A percentile compares a stretch with the other conserved stretches of the same genome.
Evolutionary conservation across 2,797 vertebrate species (phyloP).

Genomic region (Muscicapa striata): DNA sequence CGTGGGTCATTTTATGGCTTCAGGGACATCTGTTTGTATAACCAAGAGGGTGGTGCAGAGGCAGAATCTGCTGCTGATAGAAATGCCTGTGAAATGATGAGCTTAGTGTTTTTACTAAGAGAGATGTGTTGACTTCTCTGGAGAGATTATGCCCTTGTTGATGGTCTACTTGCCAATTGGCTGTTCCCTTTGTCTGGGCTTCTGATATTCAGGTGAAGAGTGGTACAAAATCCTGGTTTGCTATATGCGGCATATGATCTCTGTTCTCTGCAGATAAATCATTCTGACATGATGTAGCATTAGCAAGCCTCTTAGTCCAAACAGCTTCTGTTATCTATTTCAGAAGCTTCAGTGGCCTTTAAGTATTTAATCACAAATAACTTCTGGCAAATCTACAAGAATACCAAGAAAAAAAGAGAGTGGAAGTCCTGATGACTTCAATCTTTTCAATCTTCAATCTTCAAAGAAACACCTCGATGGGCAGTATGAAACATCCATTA

Average conservation of each 20-base stretch:
- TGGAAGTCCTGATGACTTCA: neutral
- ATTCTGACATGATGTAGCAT: neutral
- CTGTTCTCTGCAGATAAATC: constrained; percentile 18
- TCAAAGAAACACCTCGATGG: neutral
- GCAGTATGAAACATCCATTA: neutral
- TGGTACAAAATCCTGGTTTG: neutral
- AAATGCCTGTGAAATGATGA: neutral
- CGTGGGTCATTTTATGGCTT: neutral
- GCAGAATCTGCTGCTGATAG: neutral
- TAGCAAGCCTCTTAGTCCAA: neutral
- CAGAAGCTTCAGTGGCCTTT: neutral
- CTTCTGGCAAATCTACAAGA: neutral
- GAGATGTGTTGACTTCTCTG: neutral
- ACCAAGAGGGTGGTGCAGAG: neutral
- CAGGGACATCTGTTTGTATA: neutral
- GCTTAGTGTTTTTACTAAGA: neutral
- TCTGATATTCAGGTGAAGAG: neutral
- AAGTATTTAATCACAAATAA: neutral
- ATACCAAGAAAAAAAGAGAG: neutral
- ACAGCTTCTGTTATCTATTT: neutral
- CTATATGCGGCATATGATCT: neutral
- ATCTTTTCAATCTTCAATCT: too few species aligned
- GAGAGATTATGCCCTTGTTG: neutral
- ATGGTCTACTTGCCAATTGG: neutral
- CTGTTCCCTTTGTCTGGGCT: neutral